phyloP scores from a whole-genome alignment of 2,113 vertebrate genomes.

The Petroica traversi region DNA sequence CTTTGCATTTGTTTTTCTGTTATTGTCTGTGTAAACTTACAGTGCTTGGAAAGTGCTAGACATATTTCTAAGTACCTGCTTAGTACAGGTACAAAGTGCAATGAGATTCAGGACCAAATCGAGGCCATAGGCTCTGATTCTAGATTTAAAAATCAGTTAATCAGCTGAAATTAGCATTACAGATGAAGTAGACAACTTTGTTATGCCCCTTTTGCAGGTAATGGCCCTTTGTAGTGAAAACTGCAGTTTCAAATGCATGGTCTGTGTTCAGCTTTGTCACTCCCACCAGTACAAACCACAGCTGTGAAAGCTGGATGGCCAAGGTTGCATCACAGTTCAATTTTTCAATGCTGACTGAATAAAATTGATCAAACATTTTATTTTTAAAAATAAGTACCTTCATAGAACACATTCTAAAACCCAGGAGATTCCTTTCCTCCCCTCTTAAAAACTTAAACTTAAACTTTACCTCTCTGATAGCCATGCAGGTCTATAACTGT shows the following conservation, averaged over 20 bases:
- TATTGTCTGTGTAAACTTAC: background rate
- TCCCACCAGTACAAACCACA: background rate
- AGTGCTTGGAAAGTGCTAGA: background rate
- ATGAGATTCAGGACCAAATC: background rate
- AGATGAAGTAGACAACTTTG: background rate
- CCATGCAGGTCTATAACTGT: background rate
- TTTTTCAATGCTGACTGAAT: background rate
- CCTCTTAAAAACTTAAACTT: background rate
- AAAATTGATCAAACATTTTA: background rate
- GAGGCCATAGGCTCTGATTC: background rate
- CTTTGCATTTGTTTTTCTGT: background rate
- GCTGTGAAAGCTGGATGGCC: background rate
- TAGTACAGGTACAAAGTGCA: background rate
- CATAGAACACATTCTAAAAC: background rate
- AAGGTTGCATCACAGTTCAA: background rate
- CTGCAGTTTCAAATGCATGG: background rate
- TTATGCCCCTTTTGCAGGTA: background rate
- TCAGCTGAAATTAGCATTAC: background rate
- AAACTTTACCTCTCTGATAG: background rate
- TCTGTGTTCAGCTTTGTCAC: background rate
- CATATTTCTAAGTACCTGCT: background rate
- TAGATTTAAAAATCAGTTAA: background rate
- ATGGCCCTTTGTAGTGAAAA: background rate
- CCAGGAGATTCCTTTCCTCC: background rate
- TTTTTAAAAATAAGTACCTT: background rate